phyloP scores from a whole-genome alignment of 2,888 invertebrate genomes.

The Caenorhabditis zanzibari region DNA sequence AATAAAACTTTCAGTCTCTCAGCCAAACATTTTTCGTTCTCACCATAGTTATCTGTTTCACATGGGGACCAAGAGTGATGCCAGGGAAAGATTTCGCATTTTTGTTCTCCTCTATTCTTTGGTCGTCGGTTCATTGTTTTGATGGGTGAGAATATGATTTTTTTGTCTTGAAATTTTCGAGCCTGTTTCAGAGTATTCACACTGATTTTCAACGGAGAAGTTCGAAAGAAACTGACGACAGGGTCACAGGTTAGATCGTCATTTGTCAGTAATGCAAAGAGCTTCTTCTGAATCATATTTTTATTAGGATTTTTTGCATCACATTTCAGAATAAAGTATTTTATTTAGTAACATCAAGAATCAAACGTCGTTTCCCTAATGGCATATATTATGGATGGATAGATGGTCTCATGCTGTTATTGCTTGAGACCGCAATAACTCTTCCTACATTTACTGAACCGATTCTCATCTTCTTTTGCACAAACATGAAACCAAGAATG shows the following conservation, averaged over 20 bases:
- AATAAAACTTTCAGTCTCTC: slow-evolving; percentile 9
- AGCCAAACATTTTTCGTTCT: slow-evolving; percentile 29
- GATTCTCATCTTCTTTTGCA: too few relatives aligned
- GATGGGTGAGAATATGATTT: slow-evolving; percentile 11
- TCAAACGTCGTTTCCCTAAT: too few relatives aligned
- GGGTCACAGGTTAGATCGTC: slow-evolving; percentile 15
- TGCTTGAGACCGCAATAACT: too few relatives aligned
- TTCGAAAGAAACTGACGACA: slow-evolving; percentile 4
- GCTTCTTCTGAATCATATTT: slow-evolving; percentile 6
- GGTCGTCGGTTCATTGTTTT: slow-evolving; percentile 27
- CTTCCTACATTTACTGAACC: too few relatives aligned
- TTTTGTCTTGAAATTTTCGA: too few relatives aligned
- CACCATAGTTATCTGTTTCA: slow-evolving; percentile 35
- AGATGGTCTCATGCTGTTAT: too few relatives aligned
- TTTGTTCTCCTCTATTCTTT: slow-evolving; percentile 35
- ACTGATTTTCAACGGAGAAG: slow-evolving; percentile 33
- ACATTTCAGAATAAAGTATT: too few relatives aligned
- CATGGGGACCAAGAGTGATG: slow-evolving; percentile 26
- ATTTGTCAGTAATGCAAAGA: slow-evolving; percentile 19
- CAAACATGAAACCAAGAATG: too few relatives aligned
- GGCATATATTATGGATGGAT: too few relatives aligned
- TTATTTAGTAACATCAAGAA: too few relatives aligned
- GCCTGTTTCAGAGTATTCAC: slow-evolving; percentile 15
- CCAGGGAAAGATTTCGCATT: slow-evolving; percentile 18
- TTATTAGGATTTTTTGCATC: too few relatives aligned